Base-by-base conservation (phyloP, 2,797 vertebrate genomes). In the Anguilla megastoma region DNA sequence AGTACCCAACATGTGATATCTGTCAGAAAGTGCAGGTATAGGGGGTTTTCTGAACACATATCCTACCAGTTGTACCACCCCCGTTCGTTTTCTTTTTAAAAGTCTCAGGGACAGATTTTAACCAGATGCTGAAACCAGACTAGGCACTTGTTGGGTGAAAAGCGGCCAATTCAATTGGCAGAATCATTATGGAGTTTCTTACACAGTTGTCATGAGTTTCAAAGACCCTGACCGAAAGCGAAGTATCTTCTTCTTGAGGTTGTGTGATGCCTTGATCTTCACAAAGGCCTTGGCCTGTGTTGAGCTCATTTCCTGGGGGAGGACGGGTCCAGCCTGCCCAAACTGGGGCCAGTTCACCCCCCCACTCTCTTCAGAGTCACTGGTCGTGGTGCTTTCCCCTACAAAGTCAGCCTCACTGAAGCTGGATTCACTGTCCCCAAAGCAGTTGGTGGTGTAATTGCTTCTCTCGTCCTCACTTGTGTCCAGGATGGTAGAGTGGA, bases 181-280 rank as follows among this genome's bases (percentile, higher is more conserved):
- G 33, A 74, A 87, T 88, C 88, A 30, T 45, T 79, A 36, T 60
- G 27, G 18, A 87, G 41, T 89, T 84, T 86, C 69, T 97, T 94
- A 98, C 82, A 99, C 97, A 0, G 98, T 99, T 0, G 98, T 99
- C 98, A 99, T 99, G 89, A 99, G 96, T 92, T 98, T 99, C 89
- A 99, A 94, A 2, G 98, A 99, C 83, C 98, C 98, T 0, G 98
- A 97, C 71, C 97, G 95, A 93, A 98, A 99, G 89, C 97, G 95
- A 1, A 99, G 96, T 91, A 99, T 99, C 91, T 97, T 99, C 95
- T 97, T 99, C 95, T 99, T 99, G 91, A 99, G 97, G 93, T 97
- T 97, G 86, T 97, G 98, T 0, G 98, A 99, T 0, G 98, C 98
- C 92, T 99, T 99, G 86, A 99, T 98, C 94, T 98, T 99, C 79